Conservation (phyloP, 2,888 invertebrate species). For the Mechanitis mazaeus region DNA sequence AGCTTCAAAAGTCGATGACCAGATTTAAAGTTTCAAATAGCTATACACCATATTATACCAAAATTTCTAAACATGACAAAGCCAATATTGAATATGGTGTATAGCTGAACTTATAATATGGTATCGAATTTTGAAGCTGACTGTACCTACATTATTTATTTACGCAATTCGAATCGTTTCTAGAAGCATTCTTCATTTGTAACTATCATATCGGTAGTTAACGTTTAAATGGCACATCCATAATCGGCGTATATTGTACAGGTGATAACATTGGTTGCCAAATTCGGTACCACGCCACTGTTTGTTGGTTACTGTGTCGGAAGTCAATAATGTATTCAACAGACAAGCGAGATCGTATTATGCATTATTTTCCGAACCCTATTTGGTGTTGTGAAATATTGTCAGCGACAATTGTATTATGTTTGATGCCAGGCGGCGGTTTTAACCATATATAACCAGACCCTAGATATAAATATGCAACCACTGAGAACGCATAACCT, state of each 20-base stretch:
- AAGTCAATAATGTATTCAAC: conserved; percentile 57
- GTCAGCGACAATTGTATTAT: conserved; percentile 40
- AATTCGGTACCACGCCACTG: conserved; percentile 42
- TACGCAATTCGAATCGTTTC: not conserved
- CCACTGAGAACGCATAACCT: too few species aligned
- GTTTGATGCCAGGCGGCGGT: not conserved
- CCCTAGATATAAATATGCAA: too few species aligned
- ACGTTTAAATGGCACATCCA: conserved; percentile 5
- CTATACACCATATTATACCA: too few species aligned
- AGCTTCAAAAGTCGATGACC: too few species aligned
- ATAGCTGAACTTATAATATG: too few species aligned
- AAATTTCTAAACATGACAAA: too few species aligned
- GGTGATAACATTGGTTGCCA: conserved; percentile 37
- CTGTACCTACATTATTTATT: not conserved
- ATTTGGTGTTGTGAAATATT: conserved; percentile 49
- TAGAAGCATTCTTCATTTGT: not conserved
- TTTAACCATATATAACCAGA: not conserved
- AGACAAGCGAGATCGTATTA: conserved; percentile 41
- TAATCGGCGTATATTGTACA: conserved; percentile 30
- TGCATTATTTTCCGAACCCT: conserved; percentile 41
- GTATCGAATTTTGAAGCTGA: too few species aligned
- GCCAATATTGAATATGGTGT: too few species aligned
- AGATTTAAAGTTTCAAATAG: too few species aligned
- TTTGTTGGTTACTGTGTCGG: conserved; percentile 51
- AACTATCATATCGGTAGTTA: not conserved